phyloP scores from a whole-genome alignment of 2,888 invertebrate genomes.

The Cryptosula pallasiana region DNA sequence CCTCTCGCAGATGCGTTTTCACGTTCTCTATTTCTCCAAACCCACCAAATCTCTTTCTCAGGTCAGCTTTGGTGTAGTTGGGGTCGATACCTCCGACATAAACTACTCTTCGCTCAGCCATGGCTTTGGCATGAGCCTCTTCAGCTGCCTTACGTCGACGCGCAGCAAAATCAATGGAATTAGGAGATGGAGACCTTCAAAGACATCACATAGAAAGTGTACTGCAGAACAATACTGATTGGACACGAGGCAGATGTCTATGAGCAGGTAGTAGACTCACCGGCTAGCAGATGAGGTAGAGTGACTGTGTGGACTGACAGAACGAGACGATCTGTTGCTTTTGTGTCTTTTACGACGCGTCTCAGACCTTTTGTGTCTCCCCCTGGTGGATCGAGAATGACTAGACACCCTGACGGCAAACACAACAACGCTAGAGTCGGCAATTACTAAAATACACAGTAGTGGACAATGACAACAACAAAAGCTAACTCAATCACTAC shows the following conservation, averaged over 20 bases:
- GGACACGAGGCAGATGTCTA: no score
- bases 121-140: slow-evolving; percentile 11
- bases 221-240: no score
- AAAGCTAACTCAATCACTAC: no score
- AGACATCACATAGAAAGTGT: no score
- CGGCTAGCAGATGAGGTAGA: not conserved
- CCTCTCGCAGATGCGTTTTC: slow-evolving; percentile 48
- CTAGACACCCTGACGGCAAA: not conserved
- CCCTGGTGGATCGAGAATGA: not conserved
- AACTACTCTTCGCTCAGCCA: slow-evolving; percentile 76
- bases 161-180: not conserved
- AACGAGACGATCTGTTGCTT: not conserved
- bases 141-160: not conserved
- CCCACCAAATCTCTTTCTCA: slow-evolving; percentile 67
- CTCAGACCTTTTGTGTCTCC: not conserved
- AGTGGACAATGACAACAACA: no score
- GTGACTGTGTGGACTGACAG: not conserved
- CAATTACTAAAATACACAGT: no score
- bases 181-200: not conserved
- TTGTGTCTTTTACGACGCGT: not conserved
- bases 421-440: no score
- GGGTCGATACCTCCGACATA: slow-evolving; percentile 77
- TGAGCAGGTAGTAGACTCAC: not conserved
- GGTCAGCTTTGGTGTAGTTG: slow-evolving; percentile 65
- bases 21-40: slow-evolving; percentile 79